Evolutionary conservation across 92 coral and sea anemone species (phyloP), one percentile per base, ranked within the genome.

Genomic region (Virgularia gustaviana): DNA sequence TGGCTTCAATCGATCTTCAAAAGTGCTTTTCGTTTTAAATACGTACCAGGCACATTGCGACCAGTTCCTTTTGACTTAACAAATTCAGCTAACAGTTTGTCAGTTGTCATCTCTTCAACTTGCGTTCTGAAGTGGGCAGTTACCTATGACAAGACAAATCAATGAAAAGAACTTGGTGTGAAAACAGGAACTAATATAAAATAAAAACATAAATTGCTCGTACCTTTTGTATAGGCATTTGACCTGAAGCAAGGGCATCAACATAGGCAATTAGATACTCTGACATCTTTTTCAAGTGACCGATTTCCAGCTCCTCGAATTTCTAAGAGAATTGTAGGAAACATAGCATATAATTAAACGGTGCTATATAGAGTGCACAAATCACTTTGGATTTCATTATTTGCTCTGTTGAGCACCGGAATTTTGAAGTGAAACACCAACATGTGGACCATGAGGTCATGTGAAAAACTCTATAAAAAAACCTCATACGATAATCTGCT

Each of bases 31-130:
- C 13, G 16, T 51, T 30, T 5, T 10, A 39, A 25, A 12, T 28
- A 23, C 61, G 24, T 49, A 91, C 97, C 97, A 78, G 98, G 98
- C 47, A 92, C 86, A 15, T 82, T 85, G 67, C 82, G 81, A 15
- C 98, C 98, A 49, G 98, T 92, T 23, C 98, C 98, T 72, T 87
- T 89, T 63, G 90, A 86, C 53, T 95, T 82, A 12, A 86, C 97
- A 84, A 91, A 87, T 71, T 91, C 91, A 65, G 85, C 97, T 77
- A 91, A 77, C 75, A 91, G 83, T 53, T 87, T 84, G 79, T 84
- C 96, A 9, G 81, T 77, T 31, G 97, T 83, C 61, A 89, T 73
- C 13, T 90, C 95, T 45, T 86, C 79, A 11, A 91, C 82, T 61
- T 80, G 92, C 39, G 84, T 95, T 44, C 87, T 78, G 49, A 91